A percentile compares a stretch with the other conserved stretches of the same genome.
Evolutionary conservation across 1,140 invertebrate genomes (phyloP).

Genomic region (Orchesella cincta): DNA sequence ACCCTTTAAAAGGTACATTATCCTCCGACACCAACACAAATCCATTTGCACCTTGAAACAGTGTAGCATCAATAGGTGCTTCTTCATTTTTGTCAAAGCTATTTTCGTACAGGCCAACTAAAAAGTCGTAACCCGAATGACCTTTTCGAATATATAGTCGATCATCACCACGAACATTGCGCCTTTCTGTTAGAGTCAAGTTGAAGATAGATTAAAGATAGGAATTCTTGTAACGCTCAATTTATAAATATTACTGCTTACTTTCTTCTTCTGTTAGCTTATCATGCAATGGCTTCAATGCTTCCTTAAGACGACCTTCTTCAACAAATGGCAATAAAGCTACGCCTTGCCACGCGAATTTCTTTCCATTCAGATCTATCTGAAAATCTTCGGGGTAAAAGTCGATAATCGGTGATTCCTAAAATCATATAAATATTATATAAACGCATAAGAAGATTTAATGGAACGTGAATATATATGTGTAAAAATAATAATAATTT

Average conservation of each 20-base stretch:
- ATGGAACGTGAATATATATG: slow-evolving; percentile 15
- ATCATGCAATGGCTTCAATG: slow-evolving; percentile 77
- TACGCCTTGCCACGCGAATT: slow-evolving; percentile 99
- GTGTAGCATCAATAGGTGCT: slow-evolving; percentile 56
- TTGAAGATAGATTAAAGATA: not conserved
- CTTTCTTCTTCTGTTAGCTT: slow-evolving; percentile 79
- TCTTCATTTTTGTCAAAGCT: slow-evolving; percentile 60
- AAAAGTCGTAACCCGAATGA: slow-evolving; percentile 69
- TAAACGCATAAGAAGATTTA: not conserved
- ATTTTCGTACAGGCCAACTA: slow-evolving; percentile 70
- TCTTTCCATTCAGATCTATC: slow-evolving; percentile 99
- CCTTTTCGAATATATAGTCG: slow-evolving; percentile 73
- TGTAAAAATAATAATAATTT: slow-evolving; percentile 7
- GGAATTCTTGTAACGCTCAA: not conserved
- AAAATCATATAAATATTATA: not conserved
- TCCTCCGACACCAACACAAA: slow-evolving; percentile 70
- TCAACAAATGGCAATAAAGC: slow-evolving; percentile 97
- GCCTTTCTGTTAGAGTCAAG: slow-evolving; percentile 55
- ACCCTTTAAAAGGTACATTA: slow-evolving; percentile 67
- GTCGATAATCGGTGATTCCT: slow-evolving; percentile 94
- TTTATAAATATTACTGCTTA: slow-evolving; percentile 46
- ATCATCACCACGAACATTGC: slow-evolving; percentile 73
- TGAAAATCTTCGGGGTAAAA: slow-evolving; percentile 99
- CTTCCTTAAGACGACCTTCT: slow-evolving; percentile 84
- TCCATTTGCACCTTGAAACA: slow-evolving; percentile 73